Evolutionary conservation across 2,888 invertebrate genomes (phyloP), one percentile per base, ranked within the genome.

Genomic region (Bombyx huttoni): DNA sequence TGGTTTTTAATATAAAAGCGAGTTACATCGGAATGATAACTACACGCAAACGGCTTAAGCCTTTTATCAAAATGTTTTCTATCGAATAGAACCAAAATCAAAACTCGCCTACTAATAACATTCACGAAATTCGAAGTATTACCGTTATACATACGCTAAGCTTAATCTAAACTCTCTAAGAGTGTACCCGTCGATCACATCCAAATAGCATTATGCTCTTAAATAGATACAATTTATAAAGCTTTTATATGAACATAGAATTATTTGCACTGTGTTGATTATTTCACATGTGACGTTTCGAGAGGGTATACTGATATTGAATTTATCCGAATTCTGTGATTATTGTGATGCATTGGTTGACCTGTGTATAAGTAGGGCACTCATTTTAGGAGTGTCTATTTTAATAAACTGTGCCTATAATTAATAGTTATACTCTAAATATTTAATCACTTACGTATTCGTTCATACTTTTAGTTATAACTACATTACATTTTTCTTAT

Each of bases 181-280:
- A 77, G 76, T 63, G 61, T 69, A 75, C 72, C 71, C 70, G 71
- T 77, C 71, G 70, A 71, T 75, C 71, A 73, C 75, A 76, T 74
- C 62, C 66, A 67, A 71, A 72, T 70, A 66, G 64, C 67, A 65
- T 64, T 63, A 69, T 69, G 71, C 72, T 65, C 56, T 55, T 52
- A 40, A 52, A 47, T 13, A 24, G 24, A 24, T 24, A 24, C 24
- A 24, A 24, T 24, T 24, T 24, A 24, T 24, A 24, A 24, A n/a
- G 3, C 13, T 47, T 40, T 47, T 54, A 55, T 35, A 57, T 53
- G 46, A 53, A 47, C 52, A 14, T 45, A 33, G 47, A 46, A 45
- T 49, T 10, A 47, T 1, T 40, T 40, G 40, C 40, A 40, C 6
- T 40, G 40, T 40, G 40, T 5, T 40, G 40, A 40, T 24, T 7